Base-by-base conservation (phyloP, 2,113 vertebrate genomes). In the Psophia crepitans region DNA sequence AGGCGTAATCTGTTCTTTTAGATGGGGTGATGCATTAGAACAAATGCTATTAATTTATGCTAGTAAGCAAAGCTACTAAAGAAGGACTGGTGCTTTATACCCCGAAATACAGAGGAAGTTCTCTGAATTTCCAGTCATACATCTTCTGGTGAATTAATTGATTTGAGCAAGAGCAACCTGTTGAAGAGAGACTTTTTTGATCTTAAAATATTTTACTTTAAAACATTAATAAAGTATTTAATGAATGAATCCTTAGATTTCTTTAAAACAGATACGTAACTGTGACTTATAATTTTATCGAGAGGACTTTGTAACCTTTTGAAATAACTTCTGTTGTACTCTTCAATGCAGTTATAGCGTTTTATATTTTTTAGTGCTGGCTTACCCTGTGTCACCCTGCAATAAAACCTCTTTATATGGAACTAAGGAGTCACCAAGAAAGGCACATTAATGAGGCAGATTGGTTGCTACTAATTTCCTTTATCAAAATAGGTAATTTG, bases 301-400 rank as follows among this genome's bases (percentile, higher is more conserved):
- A 70, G 44, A 93, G 11, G 23, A 66, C 30, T 83, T 76, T 27
- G 60, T 39, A 90, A 66, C 16, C 53, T 87, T 91, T 83, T 30
- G 44, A 46, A 91, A 63, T 48, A 82, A 53, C 35, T 92, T 64
- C 14, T 71, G 11, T 73, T 90, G 22, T 83, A 43, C 23, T 77
- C 48, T 73, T 89, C 86, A 93, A 83, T 61, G 46, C 85, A 95
- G 58, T 82, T 91, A 41, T 57, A 89, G 69, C 33, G 92, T 95
- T 86, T 71, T 39, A 26, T 58, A 26, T 51, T 71, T 93, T 96
- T 73, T 79, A 37, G 37, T 87, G 30, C 61, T 88, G 32, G 58
- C 21, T 73, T 79, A 37, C 64, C 60, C 57, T 66, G 17, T 37
- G 54, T 73, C 78, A 61, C 24, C 28, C 44, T 89, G 35, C 23